Conservation (phyloP, 2,797 vertebrate species). For the Peromyscus nudipes region DNA sequence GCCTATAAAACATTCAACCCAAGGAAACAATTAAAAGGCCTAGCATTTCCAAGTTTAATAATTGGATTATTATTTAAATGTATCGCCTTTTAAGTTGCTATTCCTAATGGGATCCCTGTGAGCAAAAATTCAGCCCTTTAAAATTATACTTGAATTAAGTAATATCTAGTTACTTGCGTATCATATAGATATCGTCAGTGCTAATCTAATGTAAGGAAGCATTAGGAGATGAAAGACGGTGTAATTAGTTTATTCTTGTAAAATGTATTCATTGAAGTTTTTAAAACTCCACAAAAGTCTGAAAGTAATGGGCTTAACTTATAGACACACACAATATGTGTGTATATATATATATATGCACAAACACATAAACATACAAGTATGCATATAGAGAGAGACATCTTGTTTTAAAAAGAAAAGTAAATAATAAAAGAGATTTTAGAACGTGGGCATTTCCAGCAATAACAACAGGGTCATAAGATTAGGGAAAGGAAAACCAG, state of each 20-base stretch:
- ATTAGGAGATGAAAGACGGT: neutral
- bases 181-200: neutral
- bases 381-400: neutral
- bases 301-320: neutral
- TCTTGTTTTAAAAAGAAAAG: neutral
- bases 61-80: constrained; percentile 68
- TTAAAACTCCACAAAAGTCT: neutral
- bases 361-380: neutral
- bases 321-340: neutral
- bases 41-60: constrained; percentile 64
- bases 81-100: constrained; percentile 63
- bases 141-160: constrained; percentile 58
- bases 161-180: neutral
- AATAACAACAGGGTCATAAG: neutral
- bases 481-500: neutral
- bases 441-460: neutral
- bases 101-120: constrained; percentile 22
- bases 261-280: neutral
- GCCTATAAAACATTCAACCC: constrained; percentile 62
- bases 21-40: constrained; percentile 62
- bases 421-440: neutral
- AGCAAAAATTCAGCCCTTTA: constrained; percentile 48
- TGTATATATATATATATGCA: neutral
- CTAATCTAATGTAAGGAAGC: neutral
- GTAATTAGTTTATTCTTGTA: neutral